phyloP scores from a whole-genome alignment of 2,113 vertebrate genomes.

The Phocoena sinus region DNA sequence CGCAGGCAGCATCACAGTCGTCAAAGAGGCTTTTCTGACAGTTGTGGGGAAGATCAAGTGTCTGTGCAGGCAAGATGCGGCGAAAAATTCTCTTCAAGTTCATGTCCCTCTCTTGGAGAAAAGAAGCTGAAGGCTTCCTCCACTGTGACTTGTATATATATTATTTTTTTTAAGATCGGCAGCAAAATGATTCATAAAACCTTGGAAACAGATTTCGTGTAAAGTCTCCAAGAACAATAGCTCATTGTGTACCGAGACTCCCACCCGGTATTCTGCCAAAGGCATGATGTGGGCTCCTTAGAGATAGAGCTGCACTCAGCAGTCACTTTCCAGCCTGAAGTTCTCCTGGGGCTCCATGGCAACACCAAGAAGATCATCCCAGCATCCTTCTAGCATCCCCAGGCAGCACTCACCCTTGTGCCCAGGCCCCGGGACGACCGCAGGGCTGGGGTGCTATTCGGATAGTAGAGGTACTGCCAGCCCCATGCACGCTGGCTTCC shows the following conservation, averaged over 20 bases:
- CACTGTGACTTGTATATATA: constrained; percentile 55
- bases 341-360: constrained; percentile 71
- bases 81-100: constrained; percentile 46
- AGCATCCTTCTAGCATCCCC: neutral
- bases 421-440: neutral
- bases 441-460: neutral
- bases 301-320: constrained; percentile 68
- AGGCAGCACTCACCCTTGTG: neutral
- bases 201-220: constrained; percentile 69
- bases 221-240: constrained; percentile 74
- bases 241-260: constrained; percentile 68
- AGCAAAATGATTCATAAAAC: constrained; percentile 74
- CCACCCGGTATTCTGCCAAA: constrained; percentile 72
- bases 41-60: constrained; percentile 16
- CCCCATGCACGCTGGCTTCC: neutral
- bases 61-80: neutral
- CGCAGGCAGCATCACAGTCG: neutral
- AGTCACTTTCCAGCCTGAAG: constrained; percentile 66
- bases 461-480: neutral
- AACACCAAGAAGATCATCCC: constrained; percentile 38
- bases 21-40: constrained; percentile 40
- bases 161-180: constrained; percentile 62
- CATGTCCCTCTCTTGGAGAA: constrained; percentile 50
- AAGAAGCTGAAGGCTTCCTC: constrained; percentile 49
- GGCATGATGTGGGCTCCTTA: constrained; percentile 62